phyloP scores from a whole-genome alignment of 53 echinoderm and acorn worm genomes.

The Echinarachnius parma region DNA sequence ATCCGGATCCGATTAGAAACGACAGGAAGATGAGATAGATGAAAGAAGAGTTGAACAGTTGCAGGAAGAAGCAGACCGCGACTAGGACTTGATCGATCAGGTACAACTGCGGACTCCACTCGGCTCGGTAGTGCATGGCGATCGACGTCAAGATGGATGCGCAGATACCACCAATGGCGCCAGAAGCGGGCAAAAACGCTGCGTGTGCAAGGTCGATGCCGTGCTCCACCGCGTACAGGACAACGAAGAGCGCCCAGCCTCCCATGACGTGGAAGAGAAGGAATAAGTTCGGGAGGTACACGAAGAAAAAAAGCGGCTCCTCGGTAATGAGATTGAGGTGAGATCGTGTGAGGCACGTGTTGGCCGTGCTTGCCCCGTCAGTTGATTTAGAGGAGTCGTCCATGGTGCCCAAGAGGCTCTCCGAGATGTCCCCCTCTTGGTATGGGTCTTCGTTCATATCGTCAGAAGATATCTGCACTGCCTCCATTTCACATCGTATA shows the following conservation, averaged over 20 bases:
- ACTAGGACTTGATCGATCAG: not conserved
- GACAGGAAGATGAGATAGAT: not conserved
- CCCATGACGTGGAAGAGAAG: constrained; percentile 14
- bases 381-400: no score
- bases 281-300: not conserved
- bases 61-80: constrained; percentile 10
- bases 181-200: constrained; percentile 14
- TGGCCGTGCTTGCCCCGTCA: no score
- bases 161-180: constrained; percentile 15
- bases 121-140: constrained; percentile 6
- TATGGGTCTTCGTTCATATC: no score
- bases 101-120: constrained; percentile 14
- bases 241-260: constrained; percentile 36
- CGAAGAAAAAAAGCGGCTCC: constrained; percentile 17
- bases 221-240: constrained; percentile 15
- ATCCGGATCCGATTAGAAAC: constrained; percentile 30
- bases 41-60: not conserved
- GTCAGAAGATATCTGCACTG: no score
- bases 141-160: constrained; percentile 8
- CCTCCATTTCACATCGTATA: no score
- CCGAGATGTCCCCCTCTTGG: no score
- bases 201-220: constrained; percentile 13
- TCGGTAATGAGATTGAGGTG: constrained; percentile 25
- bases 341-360: no score
- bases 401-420: no score